phyloP scores from a whole-genome alignment of 1,140 invertebrate species.

The Bombus waltoni region DNA sequence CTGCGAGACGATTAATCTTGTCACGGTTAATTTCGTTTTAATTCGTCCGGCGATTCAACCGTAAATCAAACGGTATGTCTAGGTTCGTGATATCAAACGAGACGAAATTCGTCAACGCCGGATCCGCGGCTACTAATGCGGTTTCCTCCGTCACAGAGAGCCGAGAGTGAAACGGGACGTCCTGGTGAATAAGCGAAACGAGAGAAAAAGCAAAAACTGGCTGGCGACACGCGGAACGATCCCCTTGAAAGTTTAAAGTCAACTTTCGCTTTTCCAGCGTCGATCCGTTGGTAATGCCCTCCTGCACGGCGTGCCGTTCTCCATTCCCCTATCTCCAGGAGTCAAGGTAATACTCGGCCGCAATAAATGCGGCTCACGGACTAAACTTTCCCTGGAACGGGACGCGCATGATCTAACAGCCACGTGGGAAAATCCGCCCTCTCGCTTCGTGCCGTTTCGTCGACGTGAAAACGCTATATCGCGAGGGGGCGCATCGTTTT shows the following conservation, averaged over 20 bases:
- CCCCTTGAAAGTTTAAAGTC: constrained; percentile 79
- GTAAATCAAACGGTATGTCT: neutral
- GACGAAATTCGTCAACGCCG: constrained; percentile 18
- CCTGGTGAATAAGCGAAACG: constrained; percentile 2
- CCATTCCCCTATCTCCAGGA: constrained; percentile 66
- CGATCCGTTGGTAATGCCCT: constrained; percentile 38
- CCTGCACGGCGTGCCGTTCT: constrained; percentile 44
- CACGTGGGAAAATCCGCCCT: constrained; percentile 77
- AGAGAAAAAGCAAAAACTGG: neutral
- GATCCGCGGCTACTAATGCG: constrained; percentile 14
- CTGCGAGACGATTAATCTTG: neutral
- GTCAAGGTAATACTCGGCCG: constrained; percentile 76
- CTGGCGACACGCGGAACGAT: constrained; percentile 51
- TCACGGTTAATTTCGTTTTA: neutral
- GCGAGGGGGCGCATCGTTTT: constrained; percentile 41
- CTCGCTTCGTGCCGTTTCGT: constrained; percentile 37
- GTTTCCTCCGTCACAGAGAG: constrained; percentile 28
- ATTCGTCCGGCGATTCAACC: neutral
- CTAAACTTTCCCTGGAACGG: constrained; percentile 69
- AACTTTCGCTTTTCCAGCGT: constrained; percentile 77
- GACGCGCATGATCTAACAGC: constrained; percentile 77
- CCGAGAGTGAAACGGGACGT: neutral
- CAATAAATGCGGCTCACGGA: constrained; percentile 74
- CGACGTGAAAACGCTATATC: constrained; percentile 54
- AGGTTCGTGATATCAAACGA: neutral